A percentile compares a stretch with the other conserved stretches of the same genome.
phyloP scores from a whole-genome alignment of 2,113 vertebrate species.

The Larimichthys crocea region DNA sequence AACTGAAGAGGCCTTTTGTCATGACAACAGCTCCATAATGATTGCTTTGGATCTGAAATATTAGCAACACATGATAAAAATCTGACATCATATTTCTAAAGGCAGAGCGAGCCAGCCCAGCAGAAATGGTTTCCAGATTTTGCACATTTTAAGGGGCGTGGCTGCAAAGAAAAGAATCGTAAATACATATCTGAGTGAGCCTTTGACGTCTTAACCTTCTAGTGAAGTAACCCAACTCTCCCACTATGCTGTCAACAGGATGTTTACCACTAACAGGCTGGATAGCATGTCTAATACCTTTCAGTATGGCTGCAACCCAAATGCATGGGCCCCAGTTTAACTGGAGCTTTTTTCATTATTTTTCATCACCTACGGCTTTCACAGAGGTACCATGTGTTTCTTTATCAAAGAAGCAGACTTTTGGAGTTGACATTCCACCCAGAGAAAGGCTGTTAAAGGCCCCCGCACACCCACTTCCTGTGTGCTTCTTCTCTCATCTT shows the following conservation, averaged over 20 bases:
- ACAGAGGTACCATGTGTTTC: constrained; percentile 10
- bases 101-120: constrained; percentile 18
- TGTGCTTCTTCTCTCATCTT: constrained; percentile 59
- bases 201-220: constrained; percentile 46
- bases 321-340: constrained; percentile 3
- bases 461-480: constrained; percentile 48
- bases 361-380: constrained; percentile 29
- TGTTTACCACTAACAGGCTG: constrained; percentile 35
- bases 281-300: constrained; percentile 14
- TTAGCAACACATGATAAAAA: constrained; percentile 73
- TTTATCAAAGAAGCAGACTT: constrained; percentile 42
- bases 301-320: background rate
- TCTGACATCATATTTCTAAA: constrained; percentile 75
- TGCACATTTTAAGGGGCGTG: constrained; percentile 53
- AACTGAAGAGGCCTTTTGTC: constrained; percentile 63
- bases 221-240: constrained; percentile 44
- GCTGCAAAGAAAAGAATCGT: constrained; percentile 34
- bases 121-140: constrained; percentile 76
- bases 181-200: constrained; percentile 54
- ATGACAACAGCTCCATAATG: constrained; percentile 51
- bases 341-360: background rate
- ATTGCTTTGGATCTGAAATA: constrained; percentile 60
- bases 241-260: constrained; percentile 40
- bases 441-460: constrained; percentile 46
- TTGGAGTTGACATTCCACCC: constrained; percentile 36